Base-by-base conservation (phyloP, 2,888 invertebrate species). In the Caenorhabditis becei region DNA sequence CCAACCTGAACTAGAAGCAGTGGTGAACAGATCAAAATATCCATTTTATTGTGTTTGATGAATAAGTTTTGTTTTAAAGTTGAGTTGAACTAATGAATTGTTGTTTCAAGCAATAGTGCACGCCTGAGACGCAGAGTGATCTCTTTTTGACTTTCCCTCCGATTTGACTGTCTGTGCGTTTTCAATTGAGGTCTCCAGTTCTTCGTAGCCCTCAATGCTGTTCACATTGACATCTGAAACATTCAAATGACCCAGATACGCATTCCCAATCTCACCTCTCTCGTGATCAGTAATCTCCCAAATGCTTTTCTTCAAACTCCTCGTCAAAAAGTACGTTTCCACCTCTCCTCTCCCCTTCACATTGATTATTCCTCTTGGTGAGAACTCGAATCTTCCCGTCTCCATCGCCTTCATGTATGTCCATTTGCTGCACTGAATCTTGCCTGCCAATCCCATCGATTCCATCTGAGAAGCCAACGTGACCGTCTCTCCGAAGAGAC, bases 161-260 rank as follows among this genome's bases (percentile, higher is more conserved):
- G 28, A 35, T 16, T 61, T 61, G 16, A 44, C 11, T 1, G 62
- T 28, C 1, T 41, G 44, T 7, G 74, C 74, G 14, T 41, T 70
- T 24, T 71, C 80, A 32, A 71, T 77, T 5, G 66, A 58, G 0
- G 75, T 65, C 28, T 85, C 85, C 49, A 89, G 71, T 35, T 89
- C 89, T 16, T 88, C 85, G 49, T 88, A 89, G 16, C 89, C 89
- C 61, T 89, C 89, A 54, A 89, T 89, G 47, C 87, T 87, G 74
- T 89, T 83, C 8, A 88, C 71, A 54, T 87, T 88, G 10, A 86
- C 85, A 80, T 89, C 89, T 89, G 58, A 69, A 87, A 70, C 2
- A 14, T 28, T n/a, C n/a, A n/a, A n/a, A n/a, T 14, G 14, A 8
- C 10, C 7, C 41, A 7, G 41, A 41, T 41, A 14, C 14, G 7